Conservation (phyloP, 2,888 invertebrate species). For the Balanococcus diminutus region DNA sequence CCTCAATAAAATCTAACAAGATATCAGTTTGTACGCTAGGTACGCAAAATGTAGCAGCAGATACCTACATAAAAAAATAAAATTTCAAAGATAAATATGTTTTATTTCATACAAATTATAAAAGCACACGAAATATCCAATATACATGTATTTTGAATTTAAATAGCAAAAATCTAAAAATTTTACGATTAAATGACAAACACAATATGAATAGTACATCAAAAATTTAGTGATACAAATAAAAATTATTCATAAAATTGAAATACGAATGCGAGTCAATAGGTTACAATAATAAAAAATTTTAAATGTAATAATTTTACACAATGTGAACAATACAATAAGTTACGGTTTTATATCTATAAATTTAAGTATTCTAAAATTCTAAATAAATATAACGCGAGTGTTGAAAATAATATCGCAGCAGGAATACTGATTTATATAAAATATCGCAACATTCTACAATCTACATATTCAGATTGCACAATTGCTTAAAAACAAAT, state of each 20-base stretch:
- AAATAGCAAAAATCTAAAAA: slow-evolving; percentile 47
- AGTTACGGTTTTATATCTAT: not conserved
- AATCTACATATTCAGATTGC: not conserved
- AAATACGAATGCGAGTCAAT: slow-evolving; percentile 44
- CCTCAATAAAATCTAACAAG: no score
- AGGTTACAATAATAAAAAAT: slow-evolving; percentile 31
- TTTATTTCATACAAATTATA: slow-evolving; percentile 50
- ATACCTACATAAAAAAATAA: not conserved
- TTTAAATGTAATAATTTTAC: slow-evolving; percentile 37
- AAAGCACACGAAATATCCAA: slow-evolving; percentile 45
- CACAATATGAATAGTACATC: slow-evolving; percentile 33
- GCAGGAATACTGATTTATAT: slow-evolving; percentile 37
- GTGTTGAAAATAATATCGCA: slow-evolving; percentile 38
- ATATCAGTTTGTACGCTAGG: no score
- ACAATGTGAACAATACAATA: slow-evolving; percentile 32
- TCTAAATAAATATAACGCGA: not conserved
- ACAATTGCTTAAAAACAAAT: not conserved
- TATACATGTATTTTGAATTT: slow-evolving; percentile 41
- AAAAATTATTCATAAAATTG: slow-evolving; percentile 41
- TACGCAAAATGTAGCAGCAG: not conserved
- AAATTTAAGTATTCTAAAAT: slow-evolving; percentile 19
- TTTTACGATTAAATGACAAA: slow-evolving; percentile 48
- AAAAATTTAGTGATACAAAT: slow-evolving; percentile 44
- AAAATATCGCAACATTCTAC: slow-evolving; percentile 38
- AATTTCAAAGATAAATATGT: slow-evolving; percentile 18